These are phyloP conservation scores for Diarsia dahlii DNA, from an alignment of 2,888 invertebrate genomes.

Conservation along the genomic window DNA sequence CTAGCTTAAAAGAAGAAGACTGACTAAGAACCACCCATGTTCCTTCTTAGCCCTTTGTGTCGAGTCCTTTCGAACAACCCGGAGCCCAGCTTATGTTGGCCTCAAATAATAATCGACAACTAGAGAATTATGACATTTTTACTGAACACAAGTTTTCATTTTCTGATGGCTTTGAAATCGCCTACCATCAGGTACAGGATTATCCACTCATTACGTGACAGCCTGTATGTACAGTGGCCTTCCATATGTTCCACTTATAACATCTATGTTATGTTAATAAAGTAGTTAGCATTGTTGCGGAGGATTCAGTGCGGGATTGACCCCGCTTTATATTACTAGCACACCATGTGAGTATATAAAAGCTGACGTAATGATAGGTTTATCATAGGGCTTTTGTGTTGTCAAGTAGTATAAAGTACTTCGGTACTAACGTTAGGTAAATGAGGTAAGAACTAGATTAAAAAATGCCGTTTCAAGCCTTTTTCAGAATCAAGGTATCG, in stretches of 20 bases:
- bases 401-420: not conserved
- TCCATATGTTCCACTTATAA: constrained; percentile 85
- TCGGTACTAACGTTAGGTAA: no score
- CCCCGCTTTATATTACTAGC: constrained; percentile 75
- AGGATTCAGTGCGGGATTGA: constrained; percentile 80
- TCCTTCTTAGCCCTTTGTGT: no score
- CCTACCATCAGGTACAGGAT: no score
- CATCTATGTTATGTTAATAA: constrained; percentile 86
- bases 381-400: constrained; percentile 41
- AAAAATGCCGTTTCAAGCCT: not conserved
- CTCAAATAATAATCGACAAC: no score
- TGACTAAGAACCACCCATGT: no score
- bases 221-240: constrained; percentile 71
- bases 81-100: no score
- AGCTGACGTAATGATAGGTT: constrained; percentile 51
- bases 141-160: not conserved
- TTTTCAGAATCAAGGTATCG: not conserved
- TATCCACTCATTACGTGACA: not conserved
- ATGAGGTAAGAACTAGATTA: no score
- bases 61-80: no score
- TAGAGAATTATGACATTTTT: not conserved
- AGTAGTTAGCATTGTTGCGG: constrained; percentile 88
- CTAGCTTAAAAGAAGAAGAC: no score
- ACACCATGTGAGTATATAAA: constrained; percentile 34
- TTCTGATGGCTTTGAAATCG: no score